Percentiles rank a stretch among this genome's conserved stretches.
These are phyloP conservation scores for Pseudochaenichthys georgianus DNA, from an alignment of 2,797 vertebrate species.

Conservation along the genomic window DNA sequence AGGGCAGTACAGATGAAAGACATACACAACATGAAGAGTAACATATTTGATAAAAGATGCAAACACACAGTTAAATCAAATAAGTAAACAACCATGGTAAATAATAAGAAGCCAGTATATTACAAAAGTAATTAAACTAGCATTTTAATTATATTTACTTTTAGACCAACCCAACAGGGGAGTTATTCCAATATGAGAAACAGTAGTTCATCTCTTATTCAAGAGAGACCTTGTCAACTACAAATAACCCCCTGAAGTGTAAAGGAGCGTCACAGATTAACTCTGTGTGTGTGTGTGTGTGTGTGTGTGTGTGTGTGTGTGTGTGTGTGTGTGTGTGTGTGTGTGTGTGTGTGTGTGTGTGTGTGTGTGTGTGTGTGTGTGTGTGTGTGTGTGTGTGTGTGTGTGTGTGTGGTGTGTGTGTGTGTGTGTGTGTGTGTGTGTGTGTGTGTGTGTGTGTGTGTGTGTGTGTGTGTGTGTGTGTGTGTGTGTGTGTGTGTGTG, in stretches of 20 bases:
- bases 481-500: conserved; percentile 12
- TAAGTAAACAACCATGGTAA: no score
- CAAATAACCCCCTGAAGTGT: conserved; percentile 55
- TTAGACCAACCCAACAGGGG: conserved; percentile 20
- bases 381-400: conserved; percentile 16
- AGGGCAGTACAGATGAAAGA: no score
- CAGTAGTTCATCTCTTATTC: conserved; percentile 39
- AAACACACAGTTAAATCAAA: no score
- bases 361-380: conserved; percentile 12
- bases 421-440: conserved; percentile 13
- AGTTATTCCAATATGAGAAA: conserved; percentile 31
- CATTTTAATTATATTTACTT: conserved; percentile 29
- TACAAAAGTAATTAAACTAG: no score
- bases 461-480: background rate
- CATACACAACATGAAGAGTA: no score
- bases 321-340: background rate
- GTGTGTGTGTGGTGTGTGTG: conserved; percentile 6
- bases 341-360: background rate
- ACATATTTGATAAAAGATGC: no score
- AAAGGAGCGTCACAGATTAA: conserved; percentile 55
- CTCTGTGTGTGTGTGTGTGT: conserved; percentile 9
- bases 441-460: conserved; percentile 15
- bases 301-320: conserved; percentile 5
- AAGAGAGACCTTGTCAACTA: conserved; percentile 42
- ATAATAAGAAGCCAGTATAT: no score